Percentiles rank a stretch among this genome's conserved stretches.
phyloP scores from a whole-genome alignment of 2,113 vertebrate genomes.

The Poeciliopsis prolifica region DNA sequence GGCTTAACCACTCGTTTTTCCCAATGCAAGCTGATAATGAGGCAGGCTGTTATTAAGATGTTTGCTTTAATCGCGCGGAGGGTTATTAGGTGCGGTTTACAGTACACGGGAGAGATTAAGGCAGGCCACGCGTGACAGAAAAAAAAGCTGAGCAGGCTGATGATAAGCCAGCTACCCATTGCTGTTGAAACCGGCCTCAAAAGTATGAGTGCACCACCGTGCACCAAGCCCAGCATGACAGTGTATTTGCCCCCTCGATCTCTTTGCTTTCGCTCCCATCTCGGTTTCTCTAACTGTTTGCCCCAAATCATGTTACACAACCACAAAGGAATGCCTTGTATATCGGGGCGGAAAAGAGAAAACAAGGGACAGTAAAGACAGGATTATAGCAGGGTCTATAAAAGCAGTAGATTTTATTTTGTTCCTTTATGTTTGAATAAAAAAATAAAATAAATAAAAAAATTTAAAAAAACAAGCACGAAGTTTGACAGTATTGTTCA shows the following conservation, averaged over 20 bases:
- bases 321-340: conserved; percentile 64
- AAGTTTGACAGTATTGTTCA: conserved; percentile 42
- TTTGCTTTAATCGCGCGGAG: conserved; percentile 69
- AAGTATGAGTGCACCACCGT: conserved; percentile 64
- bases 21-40: conserved; percentile 66
- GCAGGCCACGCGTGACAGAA: conserved; percentile 58
- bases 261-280: conserved; percentile 8
- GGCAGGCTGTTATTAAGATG: conserved; percentile 62
- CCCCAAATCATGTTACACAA: conserved; percentile 68
- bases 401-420: conserved; percentile 46
- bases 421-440: conserved; percentile 39
- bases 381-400: conserved; percentile 27
- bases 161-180: conserved; percentile 59
- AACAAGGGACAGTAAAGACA: conserved; percentile 28
- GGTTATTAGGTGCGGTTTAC: conserved; percentile 71
- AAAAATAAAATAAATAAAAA: conserved; percentile 20
- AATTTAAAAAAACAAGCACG: conserved; percentile 20
- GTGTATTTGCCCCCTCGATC: conserved; percentile 31
- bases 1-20: conserved; percentile 40
- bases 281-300: conserved; percentile 28
- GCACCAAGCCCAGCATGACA: conserved; percentile 46
- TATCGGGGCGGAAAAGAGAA: conserved; percentile 41
- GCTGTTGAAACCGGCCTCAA: conserved; percentile 42
- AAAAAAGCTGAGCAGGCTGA: conserved; percentile 41
- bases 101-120: conserved; percentile 70